Base-by-base conservation (phyloP, 1,140 invertebrate genomes). In the Hetaerina americana region DNA sequence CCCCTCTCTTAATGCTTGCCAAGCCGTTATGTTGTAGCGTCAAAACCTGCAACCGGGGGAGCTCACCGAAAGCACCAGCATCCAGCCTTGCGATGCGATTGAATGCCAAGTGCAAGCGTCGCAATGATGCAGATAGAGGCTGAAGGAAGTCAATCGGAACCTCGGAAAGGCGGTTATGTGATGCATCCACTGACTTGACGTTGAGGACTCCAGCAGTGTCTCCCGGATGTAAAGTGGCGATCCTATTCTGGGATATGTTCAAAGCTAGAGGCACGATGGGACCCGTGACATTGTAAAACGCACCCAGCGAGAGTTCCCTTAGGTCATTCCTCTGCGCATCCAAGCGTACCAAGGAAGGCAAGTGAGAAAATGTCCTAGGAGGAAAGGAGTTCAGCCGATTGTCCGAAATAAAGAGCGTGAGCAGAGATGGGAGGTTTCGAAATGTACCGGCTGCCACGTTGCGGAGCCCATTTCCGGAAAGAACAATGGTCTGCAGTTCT, bases 21-120 rank as follows among this genome's bases (percentile, higher is more conserved):
- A 95, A 87, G 71, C 85, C 86, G 78, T 95, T 95, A 76, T 90
- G 85, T 70, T 88, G 84, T 31, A 95, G 79, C 74, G 88, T 89
- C 31, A 95, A 79, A 57, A 88, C 87, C 80, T 94, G 91, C 73
- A 94, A 81, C 71, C 85, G 83, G 31, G 84, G 81, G 18, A 92
- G 79, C 66, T 90, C 85, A 10, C 86, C 86, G 77, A 94, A 91
- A 0, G 87, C 87, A 75, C 88, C 87, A 70, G 86, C 88, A 70
- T 90, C 87, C 73, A 95, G 82, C 26, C 85, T 82, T 0, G 81
- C 83, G 31, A 95, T 87, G 74, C 84, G 82, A 77, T 95, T 95
- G 78, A 90, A 88, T 0, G 90, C 89, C 57, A 93, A 77, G 76
- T 88, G 85, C 12, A 92, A 83, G 74, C 87, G 85, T 75, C 86